These are phyloP conservation scores for Sylvia atricapilla DNA, from an alignment of 2,113 vertebrate genomes.

Conservation along the genomic window DNA sequence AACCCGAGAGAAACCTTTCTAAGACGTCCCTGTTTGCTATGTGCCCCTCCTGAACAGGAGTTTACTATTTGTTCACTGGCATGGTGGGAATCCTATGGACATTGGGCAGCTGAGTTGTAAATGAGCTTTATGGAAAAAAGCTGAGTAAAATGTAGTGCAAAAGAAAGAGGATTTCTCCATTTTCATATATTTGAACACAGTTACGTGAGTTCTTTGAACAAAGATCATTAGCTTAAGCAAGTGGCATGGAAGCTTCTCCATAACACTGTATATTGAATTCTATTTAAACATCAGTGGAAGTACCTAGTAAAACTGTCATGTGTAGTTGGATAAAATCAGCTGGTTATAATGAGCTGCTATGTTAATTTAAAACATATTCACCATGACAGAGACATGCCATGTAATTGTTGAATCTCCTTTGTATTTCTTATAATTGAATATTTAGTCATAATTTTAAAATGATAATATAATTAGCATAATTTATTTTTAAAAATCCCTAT, in stretches of 20 bases:
- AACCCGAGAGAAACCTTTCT: not conserved
- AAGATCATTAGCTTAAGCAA: not conserved
- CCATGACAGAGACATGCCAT: conserved; percentile 53
- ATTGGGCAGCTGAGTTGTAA: not conserved
- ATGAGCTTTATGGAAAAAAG: not conserved
- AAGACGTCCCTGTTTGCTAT: not conserved
- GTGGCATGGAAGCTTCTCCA: not conserved
- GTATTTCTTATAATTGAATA: conserved; percentile 45
- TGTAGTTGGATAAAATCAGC: conserved; percentile 28
- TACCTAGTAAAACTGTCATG: not conserved
- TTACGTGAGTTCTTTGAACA: not conserved
- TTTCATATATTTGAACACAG: not conserved
- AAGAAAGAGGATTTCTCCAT: not conserved
- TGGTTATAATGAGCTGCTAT: conserved; percentile 30
- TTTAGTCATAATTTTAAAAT: conserved; percentile 42
- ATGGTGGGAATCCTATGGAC: not conserved
- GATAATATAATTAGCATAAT: conserved; percentile 33
- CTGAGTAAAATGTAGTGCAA: not conserved
- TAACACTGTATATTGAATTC: not conserved
- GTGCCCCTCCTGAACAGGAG: not conserved
- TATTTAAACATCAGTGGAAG: not conserved
- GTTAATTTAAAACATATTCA: conserved; percentile 51
- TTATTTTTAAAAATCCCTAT: not conserved
- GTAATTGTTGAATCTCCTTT: conserved; percentile 42
- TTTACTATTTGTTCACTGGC: not conserved